Conservation (phyloP, 2,113 vertebrate species). For the Alethe castanea region DNA sequence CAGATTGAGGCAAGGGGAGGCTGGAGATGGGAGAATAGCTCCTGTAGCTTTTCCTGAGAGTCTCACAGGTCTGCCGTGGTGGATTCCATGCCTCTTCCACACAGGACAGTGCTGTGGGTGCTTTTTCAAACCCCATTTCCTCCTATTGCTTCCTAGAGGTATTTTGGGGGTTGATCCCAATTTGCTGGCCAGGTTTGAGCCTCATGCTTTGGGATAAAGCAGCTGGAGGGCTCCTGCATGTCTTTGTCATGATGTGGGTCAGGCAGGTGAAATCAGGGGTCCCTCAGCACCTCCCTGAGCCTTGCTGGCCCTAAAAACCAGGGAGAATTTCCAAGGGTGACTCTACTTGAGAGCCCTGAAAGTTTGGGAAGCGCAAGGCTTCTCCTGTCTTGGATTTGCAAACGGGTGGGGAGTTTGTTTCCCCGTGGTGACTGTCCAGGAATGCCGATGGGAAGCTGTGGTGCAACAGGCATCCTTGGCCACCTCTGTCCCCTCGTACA, state of each 20-base stretch:
- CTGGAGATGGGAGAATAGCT: background rate
- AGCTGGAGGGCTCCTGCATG: background rate
- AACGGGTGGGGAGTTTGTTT: background rate
- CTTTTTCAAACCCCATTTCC: background rate
- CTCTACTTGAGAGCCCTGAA: background rate
- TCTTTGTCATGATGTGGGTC: background rate
- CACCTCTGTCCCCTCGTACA: background rate
- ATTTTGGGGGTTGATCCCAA: background rate
- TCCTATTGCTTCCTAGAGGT: background rate
- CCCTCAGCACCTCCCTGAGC: background rate
- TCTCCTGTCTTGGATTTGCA: background rate
- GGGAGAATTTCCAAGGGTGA: accelerated
- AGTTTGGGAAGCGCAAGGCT: accelerated
- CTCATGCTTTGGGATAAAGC: background rate
- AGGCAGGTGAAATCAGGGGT: background rate
- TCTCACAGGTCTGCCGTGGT: background rate
- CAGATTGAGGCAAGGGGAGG: background rate
- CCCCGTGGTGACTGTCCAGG: background rate
- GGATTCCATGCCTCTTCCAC: background rate
- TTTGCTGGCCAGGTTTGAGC: background rate
- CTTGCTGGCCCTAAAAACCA: background rate
- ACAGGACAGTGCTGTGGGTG: accelerated
- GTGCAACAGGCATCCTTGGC: background rate
- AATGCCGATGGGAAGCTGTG: background rate
- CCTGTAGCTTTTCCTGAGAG: background rate